Evolutionary conservation across 2,113 vertebrate species (phyloP).

Genomic region (Vombatus ursinus): DNA sequence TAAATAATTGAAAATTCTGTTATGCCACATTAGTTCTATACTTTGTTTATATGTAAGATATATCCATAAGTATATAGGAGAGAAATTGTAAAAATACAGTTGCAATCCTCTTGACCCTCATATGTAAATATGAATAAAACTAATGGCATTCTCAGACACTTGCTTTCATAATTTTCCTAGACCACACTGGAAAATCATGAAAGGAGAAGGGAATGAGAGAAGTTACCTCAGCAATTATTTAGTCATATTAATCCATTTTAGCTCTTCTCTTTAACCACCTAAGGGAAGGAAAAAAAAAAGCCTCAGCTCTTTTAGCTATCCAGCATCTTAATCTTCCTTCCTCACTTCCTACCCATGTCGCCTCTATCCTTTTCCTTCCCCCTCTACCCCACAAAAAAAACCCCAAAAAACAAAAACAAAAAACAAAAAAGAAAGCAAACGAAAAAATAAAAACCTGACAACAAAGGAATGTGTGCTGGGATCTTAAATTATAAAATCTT

Average conservation of each 20-base stretch:
- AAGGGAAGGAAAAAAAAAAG: constrained; percentile 46
- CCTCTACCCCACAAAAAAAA: not conserved
- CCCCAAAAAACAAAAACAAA: too few species aligned
- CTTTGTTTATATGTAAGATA: not conserved
- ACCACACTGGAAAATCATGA: constrained; percentile 37
- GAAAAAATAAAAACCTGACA: not conserved
- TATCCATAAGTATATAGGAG: not conserved
- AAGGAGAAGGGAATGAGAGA: constrained; percentile 35
- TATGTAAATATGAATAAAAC: not conserved
- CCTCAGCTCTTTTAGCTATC: constrained; percentile 39
- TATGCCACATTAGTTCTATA: not conserved
- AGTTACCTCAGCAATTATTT: constrained; percentile 54
- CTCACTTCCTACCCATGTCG: constrained; percentile 9
- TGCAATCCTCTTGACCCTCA: not conserved
- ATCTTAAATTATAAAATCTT: not conserved
- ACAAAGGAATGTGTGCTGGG: not conserved
- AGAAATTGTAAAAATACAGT: not conserved
- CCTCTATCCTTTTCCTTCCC: not conserved
- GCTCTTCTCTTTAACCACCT: constrained; percentile 59
- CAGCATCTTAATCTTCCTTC: not conserved
- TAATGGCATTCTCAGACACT: constrained; percentile 22
- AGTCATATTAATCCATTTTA: constrained; percentile 60
- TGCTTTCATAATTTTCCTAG: constrained; percentile 39
- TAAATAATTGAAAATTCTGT: constrained; percentile 53
- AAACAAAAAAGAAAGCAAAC: not conserved